Evolutionary conservation across 1,140 invertebrate species (phyloP).

Genomic region (Ceratosolen solmsi): DNA sequence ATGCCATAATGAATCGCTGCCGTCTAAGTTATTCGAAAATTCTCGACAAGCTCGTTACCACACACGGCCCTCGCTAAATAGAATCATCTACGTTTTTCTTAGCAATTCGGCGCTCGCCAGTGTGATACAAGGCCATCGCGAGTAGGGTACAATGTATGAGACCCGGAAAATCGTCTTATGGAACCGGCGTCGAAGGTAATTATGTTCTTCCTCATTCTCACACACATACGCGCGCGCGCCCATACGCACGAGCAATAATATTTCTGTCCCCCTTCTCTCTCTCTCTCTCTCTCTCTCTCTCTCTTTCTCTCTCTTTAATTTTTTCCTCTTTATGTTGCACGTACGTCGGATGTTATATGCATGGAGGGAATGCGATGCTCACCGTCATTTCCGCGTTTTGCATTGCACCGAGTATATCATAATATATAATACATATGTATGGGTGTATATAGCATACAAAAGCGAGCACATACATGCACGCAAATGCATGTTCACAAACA

Average conservation of each 20-base stretch:
- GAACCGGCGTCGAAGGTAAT: constrained; percentile 21
- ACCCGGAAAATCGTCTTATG: constrained; percentile 34
- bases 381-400: constrained; percentile 19
- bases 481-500: neutral
- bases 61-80: neutral
- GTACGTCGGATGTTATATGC: neutral
- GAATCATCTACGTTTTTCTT: constrained; percentile 10
- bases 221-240: neutral
- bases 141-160: too few relatives aligned
- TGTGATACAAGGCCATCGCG: neutral
- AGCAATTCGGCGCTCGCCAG: neutral
- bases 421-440: too few relatives aligned
- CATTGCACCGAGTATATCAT: neutral
- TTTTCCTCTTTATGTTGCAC: neutral
- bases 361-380: neutral
- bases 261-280: neutral
- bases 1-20: neutral
- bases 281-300: neutral
- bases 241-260: neutral
- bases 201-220: neutral
- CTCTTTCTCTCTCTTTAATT: neutral
- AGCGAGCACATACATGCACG: neutral
- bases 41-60: neutral
- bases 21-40: neutral
- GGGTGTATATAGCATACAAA: neutral